These are phyloP conservation scores for Lates japonicus DNA, from an alignment of 2,797 vertebrate genomes.

Conservation along the genomic window DNA sequence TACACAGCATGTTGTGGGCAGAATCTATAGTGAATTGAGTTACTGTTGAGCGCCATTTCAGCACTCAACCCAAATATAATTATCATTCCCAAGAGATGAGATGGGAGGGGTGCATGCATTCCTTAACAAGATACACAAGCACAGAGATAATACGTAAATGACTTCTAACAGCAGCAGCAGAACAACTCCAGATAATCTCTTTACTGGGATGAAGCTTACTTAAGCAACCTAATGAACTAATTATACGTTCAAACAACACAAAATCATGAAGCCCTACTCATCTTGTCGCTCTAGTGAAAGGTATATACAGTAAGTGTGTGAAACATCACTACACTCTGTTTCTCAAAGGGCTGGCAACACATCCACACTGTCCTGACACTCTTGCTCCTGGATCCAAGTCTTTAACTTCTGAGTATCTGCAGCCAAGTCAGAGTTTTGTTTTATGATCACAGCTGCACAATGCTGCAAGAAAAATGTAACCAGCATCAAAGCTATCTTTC, in stretches of 20 bases:
- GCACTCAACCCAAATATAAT: slow-evolving; percentile 77
- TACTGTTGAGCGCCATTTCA: slow-evolving; percentile 80
- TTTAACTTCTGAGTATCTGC: background rate
- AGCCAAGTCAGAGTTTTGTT: slow-evolving; percentile 12
- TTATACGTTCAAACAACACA: slow-evolving; percentile 33
- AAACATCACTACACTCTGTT: slow-evolving; percentile 13
- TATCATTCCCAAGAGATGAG: slow-evolving; percentile 69
- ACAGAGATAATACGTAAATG: slow-evolving; percentile 60
- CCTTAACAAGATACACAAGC: slow-evolving; percentile 58
- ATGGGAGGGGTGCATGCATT: slow-evolving; percentile 52
- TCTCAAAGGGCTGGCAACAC: background rate
- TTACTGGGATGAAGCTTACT: slow-evolving; percentile 15
- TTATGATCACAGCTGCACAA: background rate
- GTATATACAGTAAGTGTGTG: background rate
- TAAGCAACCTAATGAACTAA: slow-evolving; percentile 44
- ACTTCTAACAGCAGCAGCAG: slow-evolving; percentile 51
- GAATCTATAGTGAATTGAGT: slow-evolving; percentile 85
- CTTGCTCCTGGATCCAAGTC: slow-evolving; percentile 4
- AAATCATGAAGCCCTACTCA: slow-evolving; percentile 19
- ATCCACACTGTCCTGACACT: background rate
- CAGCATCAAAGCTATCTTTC: background rate
- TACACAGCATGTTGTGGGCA: slow-evolving; percentile 84
- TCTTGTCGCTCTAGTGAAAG: slow-evolving; percentile 33
- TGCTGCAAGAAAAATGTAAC: background rate
- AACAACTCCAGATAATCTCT: slow-evolving; percentile 21